phyloP scores from a whole-genome alignment of 2,888 invertebrate genomes.

The Erpobdella octoculata region DNA sequence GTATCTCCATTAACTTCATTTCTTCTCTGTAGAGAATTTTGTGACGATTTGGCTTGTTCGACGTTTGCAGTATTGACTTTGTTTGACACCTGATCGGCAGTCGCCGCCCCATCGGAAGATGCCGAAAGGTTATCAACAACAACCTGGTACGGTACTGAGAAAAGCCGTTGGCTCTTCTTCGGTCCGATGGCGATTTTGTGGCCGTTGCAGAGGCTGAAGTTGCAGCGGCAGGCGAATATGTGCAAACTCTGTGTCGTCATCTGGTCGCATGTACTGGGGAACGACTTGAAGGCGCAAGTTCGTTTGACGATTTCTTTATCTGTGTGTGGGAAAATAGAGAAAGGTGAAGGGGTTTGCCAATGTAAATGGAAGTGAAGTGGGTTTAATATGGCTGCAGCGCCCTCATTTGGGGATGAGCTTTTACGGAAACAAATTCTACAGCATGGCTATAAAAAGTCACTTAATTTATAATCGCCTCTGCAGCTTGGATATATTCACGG shows the following conservation, averaged over 20 bases:
- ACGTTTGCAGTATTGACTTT: too few species aligned
- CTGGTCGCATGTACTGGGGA: neutral
- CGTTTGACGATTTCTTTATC: neutral
- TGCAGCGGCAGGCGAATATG: constrained; percentile 3
- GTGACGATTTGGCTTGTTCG: too few species aligned
- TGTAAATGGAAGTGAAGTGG: neutral
- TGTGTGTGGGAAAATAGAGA: neutral
- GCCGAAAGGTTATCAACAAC: too few species aligned
- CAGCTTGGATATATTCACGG: neutral
- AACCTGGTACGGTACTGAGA: neutral
- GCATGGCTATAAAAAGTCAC: too few species aligned
- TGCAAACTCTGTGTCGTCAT: neutral
- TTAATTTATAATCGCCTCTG: too few species aligned
- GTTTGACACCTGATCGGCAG: too few species aligned
- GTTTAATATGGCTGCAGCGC: neutral
- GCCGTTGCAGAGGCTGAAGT: constrained; percentile 16
- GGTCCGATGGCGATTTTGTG: constrained; percentile 10
- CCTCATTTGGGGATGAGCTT: neutral
- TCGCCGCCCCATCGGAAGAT: too few species aligned
- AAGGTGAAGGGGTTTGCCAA: neutral
- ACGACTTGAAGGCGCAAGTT: neutral
- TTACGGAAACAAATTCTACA: neutral
- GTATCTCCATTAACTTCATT: too few species aligned
- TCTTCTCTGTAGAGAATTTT: too few species aligned
- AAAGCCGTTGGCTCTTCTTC: neutral